Base-by-base conservation (phyloP, 1,140 invertebrate species). In the Ruditapes philippinarum region DNA sequence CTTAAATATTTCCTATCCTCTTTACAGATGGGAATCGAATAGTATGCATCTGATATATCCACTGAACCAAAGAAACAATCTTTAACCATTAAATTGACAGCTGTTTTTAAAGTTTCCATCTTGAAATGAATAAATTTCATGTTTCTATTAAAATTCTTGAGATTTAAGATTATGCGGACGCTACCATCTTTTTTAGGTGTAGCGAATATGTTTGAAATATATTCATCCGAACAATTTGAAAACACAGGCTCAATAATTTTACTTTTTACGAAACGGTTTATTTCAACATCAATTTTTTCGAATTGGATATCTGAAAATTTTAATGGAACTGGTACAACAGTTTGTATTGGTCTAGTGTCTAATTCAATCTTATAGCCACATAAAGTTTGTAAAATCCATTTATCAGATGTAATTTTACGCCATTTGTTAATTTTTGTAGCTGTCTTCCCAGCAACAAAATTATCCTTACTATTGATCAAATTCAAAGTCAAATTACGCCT, bases 151-250 rank as follows among this genome's bases (percentile, higher is more conserved):
- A 91, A 62, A 38, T 81, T 5, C 78, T 89, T 90, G 7, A 91
- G 49, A 74, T 91, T 90, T 14, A 90, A 45, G 42, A 85, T 90
- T 22, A 91, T n/a, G 65, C 89, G 38, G 28, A 49, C 12, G 31
- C 57, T 54, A 0, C 90, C 90, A 88, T 87, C 84, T 83, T 70
- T 82, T 33, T 91, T 90, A n/a, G 82, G 38, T 42, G 51, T 62
- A 17, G 79, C 78, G 38, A 91, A 91, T 45, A 91, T 88, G 51
- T 86, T 86, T 40, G 90, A 91, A 68, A 91, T 79, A 45, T 60
- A 89, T 62, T 91, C 62, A 19, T 28, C 65, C 31, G 7, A 3
- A 5, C 45, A 25, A 1, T 19, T 36, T 1, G 70, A 40, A 25
- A n/a, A 22, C 12, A 60, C 73, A 42, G 40, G 2, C 17, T 89